A percentile compares a stretch with the other conserved stretches of the same genome.
Conservation (phyloP, 2,113 vertebrate species). For the Alethe castanea region DNA sequence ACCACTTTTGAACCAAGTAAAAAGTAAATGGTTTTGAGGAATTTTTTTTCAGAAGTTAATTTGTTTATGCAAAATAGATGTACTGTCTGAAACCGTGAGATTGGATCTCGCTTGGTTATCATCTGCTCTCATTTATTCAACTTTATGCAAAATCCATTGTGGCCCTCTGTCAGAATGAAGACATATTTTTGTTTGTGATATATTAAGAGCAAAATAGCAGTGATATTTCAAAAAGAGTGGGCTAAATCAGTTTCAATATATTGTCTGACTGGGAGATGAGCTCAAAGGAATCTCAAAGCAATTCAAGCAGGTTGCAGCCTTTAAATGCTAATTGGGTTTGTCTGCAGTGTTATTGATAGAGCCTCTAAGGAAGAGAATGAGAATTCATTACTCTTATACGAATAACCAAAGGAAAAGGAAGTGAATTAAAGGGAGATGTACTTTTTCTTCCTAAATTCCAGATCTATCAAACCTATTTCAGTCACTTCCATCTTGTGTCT, state of each 20-base stretch:
- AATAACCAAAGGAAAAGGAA: not conserved
- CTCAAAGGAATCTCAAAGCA: not conserved
- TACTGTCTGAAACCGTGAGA: not conserved
- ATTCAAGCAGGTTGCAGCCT: constrained; percentile 18
- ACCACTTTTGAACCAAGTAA: not conserved
- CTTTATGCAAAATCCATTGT: not conserved
- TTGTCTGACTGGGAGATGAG: constrained; percentile 23
- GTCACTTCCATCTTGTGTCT: not conserved
- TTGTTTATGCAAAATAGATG: constrained; percentile 10
- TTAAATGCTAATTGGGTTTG: constrained; percentile 28
- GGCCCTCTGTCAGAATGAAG: not conserved
- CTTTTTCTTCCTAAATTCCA: not conserved
- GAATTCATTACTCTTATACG: not conserved
- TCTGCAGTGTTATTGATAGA: constrained; percentile 35
- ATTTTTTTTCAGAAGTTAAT: constrained; percentile 10
- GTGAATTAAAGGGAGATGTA: not conserved
- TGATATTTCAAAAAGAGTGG: not conserved
- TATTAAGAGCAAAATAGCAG: constrained; percentile 6
- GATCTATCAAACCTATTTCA: not conserved
- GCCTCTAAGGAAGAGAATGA: not conserved
- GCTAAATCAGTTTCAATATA: constrained; percentile 29
- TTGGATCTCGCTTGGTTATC: not conserved
- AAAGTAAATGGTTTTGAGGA: not conserved
- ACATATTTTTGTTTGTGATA: constrained; percentile 31
- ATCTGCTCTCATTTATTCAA: not conserved